Evolutionary conservation across 2,113 vertebrate genomes (phyloP).

Genomic region (Thryonomys swinderianus): DNA sequence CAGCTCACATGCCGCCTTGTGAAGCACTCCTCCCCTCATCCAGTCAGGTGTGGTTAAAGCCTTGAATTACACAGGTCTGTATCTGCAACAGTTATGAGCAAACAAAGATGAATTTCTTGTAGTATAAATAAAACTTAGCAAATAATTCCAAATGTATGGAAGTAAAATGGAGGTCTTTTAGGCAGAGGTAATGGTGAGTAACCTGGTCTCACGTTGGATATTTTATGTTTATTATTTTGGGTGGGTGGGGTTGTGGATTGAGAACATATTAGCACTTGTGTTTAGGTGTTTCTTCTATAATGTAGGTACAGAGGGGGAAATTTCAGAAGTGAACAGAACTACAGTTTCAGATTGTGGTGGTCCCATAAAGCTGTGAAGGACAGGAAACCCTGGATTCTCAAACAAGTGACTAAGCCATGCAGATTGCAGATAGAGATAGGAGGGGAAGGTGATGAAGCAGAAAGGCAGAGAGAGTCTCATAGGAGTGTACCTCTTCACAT

Average conservation of each 20-base stretch:
- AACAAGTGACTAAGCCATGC: no score
- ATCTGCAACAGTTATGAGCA: background rate
- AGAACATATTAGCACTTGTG: background rate
- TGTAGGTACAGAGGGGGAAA: background rate
- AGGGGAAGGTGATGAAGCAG: background rate
- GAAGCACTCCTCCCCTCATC: background rate
- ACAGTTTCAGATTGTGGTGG: background rate
- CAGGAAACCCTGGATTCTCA: background rate
- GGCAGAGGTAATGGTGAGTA: background rate
- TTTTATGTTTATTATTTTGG: background rate
- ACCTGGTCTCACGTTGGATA: background rate
- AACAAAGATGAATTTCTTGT: slow-evolving; percentile 1
- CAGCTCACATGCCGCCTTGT: background rate
- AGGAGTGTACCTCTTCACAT: rapidly evolving
- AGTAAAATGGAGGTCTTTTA: slow-evolving; percentile 16
- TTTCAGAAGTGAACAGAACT: background rate
- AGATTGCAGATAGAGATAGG: background rate
- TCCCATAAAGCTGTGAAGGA: background rate
- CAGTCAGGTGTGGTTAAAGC: slow-evolving; percentile 27
- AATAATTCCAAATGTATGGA: background rate
- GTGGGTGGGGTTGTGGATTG: background rate
- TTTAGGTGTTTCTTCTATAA: slow-evolving; percentile 7
- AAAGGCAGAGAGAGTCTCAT: background rate
- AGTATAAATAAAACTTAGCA: slow-evolving; percentile 18
- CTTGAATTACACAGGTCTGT: background rate